Percentiles rank a stretch among this genome's conserved stretches.
These are phyloP conservation scores for Psylliodes chrysocephalus DNA, from an alignment of 2,888 invertebrate species.

Conservation along the genomic window DNA sequence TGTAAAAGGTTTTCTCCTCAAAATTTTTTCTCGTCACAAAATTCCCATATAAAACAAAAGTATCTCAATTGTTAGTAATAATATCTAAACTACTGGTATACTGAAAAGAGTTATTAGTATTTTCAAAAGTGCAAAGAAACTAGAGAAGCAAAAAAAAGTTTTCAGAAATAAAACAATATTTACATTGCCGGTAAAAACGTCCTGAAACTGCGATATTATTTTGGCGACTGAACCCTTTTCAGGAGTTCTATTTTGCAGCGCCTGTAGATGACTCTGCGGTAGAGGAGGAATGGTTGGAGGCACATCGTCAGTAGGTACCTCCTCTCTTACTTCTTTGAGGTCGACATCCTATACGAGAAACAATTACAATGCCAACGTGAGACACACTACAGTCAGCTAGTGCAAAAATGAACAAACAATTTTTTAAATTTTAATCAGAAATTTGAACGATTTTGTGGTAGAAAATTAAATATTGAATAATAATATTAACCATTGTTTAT, in stretches of 20 bases:
- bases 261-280: slow-evolving; percentile 61
- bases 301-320: slow-evolving; percentile 49
- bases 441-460: no score
- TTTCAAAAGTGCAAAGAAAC: slow-evolving; percentile 24
- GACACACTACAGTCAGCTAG: slow-evolving; percentile 25
- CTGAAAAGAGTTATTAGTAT: neutral
- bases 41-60: no score
- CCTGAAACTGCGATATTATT: slow-evolving; percentile 64
- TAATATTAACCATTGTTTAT: no score
- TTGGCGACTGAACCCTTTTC: slow-evolving; percentile 60
- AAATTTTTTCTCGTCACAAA: no score
- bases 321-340: slow-evolving; percentile 54
- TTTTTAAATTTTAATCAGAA: no score
- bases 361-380: slow-evolving; percentile 20
- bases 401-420: neutral
- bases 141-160: slow-evolving; percentile 32
- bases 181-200: slow-evolving; percentile 58
- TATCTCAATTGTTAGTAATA: no score
- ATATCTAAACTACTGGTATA: neutral
- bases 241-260: slow-evolving; percentile 55
- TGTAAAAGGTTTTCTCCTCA: no score
- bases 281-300: slow-evolving; percentile 64
- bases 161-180: slow-evolving; percentile 47
- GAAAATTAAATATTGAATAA: no score
- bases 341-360: slow-evolving; percentile 57